Percentiles rank a stretch among this genome's conserved stretches.
Evolutionary conservation across 37 sponge, comb jelly and placozoan genomes (phyloP).

Genomic region (Oscarella lobularis): DNA sequence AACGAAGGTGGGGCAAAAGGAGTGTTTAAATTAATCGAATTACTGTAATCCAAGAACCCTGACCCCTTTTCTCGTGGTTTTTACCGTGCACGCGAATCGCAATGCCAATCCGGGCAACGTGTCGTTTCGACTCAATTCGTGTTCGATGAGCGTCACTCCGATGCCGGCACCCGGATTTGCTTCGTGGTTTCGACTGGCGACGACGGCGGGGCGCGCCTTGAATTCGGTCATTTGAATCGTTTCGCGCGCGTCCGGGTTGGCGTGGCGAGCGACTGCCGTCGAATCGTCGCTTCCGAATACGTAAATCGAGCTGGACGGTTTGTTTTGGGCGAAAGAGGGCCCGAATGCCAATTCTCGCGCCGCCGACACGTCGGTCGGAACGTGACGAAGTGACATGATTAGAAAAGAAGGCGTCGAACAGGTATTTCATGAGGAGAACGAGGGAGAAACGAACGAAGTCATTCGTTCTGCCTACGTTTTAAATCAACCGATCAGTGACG

Average conservation of each 20-base stretch:
- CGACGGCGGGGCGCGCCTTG: not conserved
- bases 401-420: no score
- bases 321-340: no score
- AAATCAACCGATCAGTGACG: no score
- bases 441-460: no score
- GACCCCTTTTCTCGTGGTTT: no score
- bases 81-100: not conserved
- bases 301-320: not conserved
- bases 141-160: not conserved
- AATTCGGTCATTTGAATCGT: not conserved
- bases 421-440: no score
- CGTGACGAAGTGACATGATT: no score
- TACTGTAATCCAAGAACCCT: not conserved
- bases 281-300: not conserved
- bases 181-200: no score
- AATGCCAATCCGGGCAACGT: not conserved
- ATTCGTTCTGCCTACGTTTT: no score
- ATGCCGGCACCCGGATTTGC: not conserved
- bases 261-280: not conserved
- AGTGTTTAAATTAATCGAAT: not conserved
- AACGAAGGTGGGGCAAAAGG: no score
- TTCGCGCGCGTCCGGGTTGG: not conserved
- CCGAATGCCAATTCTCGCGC: no score
- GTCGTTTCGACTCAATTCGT: not conserved
- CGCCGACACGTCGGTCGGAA: no score